Percentiles rank a stretch among this genome's conserved stretches.
These are phyloP conservation scores for Lepas anatifera DNA, from an alignment of 2,888 invertebrate species.

Conservation along the genomic window DNA sequence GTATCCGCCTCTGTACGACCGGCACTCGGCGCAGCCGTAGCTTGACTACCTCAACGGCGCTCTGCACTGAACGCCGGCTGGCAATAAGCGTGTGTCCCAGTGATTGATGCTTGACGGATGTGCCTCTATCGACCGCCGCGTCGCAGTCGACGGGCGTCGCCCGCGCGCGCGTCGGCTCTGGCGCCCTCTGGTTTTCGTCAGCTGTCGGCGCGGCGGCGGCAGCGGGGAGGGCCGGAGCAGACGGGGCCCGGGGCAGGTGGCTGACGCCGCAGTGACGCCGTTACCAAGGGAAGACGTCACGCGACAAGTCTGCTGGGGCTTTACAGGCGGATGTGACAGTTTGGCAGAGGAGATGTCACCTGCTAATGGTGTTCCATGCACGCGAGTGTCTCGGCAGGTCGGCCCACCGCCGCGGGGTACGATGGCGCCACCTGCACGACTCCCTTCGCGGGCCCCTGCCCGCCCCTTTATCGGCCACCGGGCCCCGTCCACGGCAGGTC, in stretches of 20 bases:
- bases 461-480: background rate
- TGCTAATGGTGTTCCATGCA: too few relatives aligned
- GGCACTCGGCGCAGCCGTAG: background rate
- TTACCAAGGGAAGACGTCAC: too few relatives aligned
- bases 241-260: background rate
- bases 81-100: conserved; percentile 2
- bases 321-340: too few relatives aligned
- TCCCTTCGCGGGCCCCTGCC: background rate
- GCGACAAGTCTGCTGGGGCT: too few relatives aligned
- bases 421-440: background rate
- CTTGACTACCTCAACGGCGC: conserved; percentile 1
- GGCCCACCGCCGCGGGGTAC: too few relatives aligned
- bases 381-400: too few relatives aligned
- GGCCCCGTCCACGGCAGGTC: background rate
- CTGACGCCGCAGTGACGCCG: background rate
- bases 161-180: background rate
- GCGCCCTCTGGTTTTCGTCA: background rate
- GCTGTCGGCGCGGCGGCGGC: background rate
- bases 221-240: background rate
- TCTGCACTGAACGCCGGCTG: background rate
- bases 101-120: conserved; percentile 10
- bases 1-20: background rate
- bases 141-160: background rate
- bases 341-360: too few relatives aligned
- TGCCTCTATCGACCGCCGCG: background rate